phyloP scores from a whole-genome alignment of 2,797 vertebrate species.

The Enteromius unitaeniatus region DNA sequence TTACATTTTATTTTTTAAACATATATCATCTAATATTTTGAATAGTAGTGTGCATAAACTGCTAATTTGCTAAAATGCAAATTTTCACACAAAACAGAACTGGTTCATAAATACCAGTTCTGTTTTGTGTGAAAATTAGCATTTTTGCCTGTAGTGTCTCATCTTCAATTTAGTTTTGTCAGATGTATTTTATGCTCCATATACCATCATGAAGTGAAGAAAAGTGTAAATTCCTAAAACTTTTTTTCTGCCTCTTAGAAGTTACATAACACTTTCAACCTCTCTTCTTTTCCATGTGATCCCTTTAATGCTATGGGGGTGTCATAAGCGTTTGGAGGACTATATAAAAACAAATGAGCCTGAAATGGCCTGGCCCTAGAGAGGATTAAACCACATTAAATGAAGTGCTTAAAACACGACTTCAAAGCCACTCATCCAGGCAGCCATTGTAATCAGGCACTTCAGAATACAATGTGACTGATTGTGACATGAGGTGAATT shows the following conservation, averaged over 20 bases:
- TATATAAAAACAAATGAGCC: slow-evolving; percentile 15
- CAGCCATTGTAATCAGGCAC: slow-evolving; percentile 32
- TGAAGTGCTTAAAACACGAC: slow-evolving; percentile 26
- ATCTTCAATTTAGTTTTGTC: neutral
- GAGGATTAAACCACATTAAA: slow-evolving; percentile 30
- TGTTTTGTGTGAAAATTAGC: neutral
- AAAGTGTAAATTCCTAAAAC: neutral
- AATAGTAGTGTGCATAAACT: neutral
- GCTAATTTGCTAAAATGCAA: too few relatives aligned
- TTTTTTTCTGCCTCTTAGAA: neutral
- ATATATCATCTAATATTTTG: neutral
- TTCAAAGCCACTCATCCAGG: slow-evolving; percentile 36
- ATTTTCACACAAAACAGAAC: too few relatives aligned
- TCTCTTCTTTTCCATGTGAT: neutral
- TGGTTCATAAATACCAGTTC: too few relatives aligned
- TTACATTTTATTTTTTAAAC: too few relatives aligned
- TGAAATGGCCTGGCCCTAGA: slow-evolving; percentile 14
- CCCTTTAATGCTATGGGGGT: neutral
- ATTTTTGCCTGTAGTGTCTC: neutral
- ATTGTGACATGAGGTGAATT: slow-evolving; percentile 35
- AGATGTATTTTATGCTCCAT: neutral
- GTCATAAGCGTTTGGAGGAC: slow-evolving; percentile 5
- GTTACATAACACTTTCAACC: slow-evolving; percentile 5
- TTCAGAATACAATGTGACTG: slow-evolving; percentile 40
- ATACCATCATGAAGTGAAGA: neutral